Percentiles rank a stretch among this genome's conserved stretches.
phyloP scores from a whole-genome alignment of 2,888 invertebrate genomes.

The Lithophane ornitopus region DNA sequence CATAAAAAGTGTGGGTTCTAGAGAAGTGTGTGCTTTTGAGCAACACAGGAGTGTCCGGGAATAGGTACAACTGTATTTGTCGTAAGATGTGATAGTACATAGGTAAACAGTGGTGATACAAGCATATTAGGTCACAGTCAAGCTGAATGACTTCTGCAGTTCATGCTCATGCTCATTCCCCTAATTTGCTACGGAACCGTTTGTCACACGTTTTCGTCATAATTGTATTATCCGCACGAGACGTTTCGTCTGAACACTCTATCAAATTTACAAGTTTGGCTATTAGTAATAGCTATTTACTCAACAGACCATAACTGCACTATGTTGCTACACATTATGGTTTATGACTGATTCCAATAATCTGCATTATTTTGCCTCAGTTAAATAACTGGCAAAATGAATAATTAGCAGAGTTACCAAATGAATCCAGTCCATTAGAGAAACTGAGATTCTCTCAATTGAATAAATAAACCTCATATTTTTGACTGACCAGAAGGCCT shows the following conservation, averaged over 20 bases:
- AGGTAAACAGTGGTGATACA: slow-evolving; percentile 5
- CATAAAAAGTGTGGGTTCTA: not conserved
- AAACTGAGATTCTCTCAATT: not conserved
- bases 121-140: not conserved
- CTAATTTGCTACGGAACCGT: slow-evolving; percentile 1
- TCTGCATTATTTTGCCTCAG: not conserved
- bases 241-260: slow-evolving; percentile 13
- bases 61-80: too few species aligned
- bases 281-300: not conserved
- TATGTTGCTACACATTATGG: not conserved
- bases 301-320: not conserved
- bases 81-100: not conserved
- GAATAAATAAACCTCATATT: not conserved
- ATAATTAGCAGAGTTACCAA: too few species aligned
- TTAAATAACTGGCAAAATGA: not conserved
- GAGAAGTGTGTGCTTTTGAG: not conserved
- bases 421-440: not conserved
- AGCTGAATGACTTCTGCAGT: not conserved
- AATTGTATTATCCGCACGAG: not conserved
- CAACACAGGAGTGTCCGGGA: not conserved
- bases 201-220: slow-evolving; percentile 12
- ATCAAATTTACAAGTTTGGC: slow-evolving; percentile 6
- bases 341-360: not conserved
- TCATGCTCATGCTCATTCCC: slow-evolving; percentile 13
- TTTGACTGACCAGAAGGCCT: not conserved